Conservation (phyloP, 37 sponge, comb jelly and placozoan species). For the Oopsacas minuta region DNA sequence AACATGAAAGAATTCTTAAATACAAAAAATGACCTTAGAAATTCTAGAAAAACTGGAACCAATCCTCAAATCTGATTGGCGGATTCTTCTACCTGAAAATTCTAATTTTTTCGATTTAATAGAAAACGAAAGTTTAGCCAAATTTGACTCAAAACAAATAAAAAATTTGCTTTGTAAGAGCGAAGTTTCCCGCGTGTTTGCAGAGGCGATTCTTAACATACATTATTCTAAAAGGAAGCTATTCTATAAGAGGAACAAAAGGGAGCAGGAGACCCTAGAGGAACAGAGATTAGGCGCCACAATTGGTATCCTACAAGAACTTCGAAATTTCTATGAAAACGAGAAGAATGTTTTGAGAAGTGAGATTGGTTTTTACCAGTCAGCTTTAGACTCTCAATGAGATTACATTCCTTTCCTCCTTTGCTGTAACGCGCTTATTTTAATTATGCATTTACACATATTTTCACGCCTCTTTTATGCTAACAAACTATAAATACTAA, state of each 20-base stretch:
- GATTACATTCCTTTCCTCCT: too few species aligned
- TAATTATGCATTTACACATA: too few species aligned
- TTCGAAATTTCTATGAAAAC: neutral
- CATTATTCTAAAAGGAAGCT: neutral
- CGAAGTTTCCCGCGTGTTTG: neutral
- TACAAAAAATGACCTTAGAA: neutral
- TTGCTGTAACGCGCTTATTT: too few species aligned
- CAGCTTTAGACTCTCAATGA: neutral
- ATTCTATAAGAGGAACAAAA: neutral
- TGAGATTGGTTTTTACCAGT: neutral
- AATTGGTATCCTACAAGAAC: neutral
- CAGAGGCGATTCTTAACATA: neutral
- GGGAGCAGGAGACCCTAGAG: neutral
- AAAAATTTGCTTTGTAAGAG: neutral
- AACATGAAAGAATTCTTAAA: too few species aligned
- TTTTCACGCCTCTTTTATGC: too few species aligned
- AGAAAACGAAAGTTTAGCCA: neutral
- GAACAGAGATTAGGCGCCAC: neutral
- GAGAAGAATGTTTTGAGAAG: neutral
- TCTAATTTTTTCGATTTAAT: neutral
- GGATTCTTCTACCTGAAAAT: neutral
- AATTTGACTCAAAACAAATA: neutral
- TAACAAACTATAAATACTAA: too few species aligned
- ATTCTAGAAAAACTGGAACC: neutral
- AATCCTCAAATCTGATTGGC: conserved; percentile 7